Base-by-base conservation (phyloP, 2,888 invertebrate species). In the Fragum fragum region DNA sequence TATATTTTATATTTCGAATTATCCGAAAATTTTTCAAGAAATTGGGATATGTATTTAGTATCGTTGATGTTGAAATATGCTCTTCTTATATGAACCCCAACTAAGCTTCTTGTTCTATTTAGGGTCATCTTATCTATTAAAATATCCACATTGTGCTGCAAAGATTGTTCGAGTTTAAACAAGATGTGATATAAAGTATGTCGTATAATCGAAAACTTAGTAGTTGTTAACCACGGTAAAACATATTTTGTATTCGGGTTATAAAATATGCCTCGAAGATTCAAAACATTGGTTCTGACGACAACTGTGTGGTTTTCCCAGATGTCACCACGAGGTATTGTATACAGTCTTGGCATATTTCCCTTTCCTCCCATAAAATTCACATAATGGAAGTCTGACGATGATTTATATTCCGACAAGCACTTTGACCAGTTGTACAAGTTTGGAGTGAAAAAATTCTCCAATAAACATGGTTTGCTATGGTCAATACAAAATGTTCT, bases 341-440 rank as follows among this genome's bases (percentile, higher is more conserved):
- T 52, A 2, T 5, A 52, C 16, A 52, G 52, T 2, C 5, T 52
- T 52, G 52, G 52, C 52, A 52, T 52, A 21, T 52, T 52, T 2
- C 21, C 21, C 2, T 52, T 52, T 52, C 18, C 16, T 42, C 16
- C 16, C 16, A 16, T 9, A 16, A 11, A 9, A 42, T 42, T 9
- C 42, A 42, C 42, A 16, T 16, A 11, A 42, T 42, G 42, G 16
- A 42, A 11, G 16, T 42, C 42, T 11, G 42, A 11, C 11, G 42
- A 11, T 16, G 16, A 42, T 11, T 42, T 42, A 16, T 42, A 42
- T 11, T 16, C 16, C 9, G 68, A 14, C 6, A 53, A 36, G 42
- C 79, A 79, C 39, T n/a, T 53, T 0, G 29, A 52, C 83, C 83
- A 83, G n/a, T 83, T 66, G 53, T 79, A 79, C 1, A 32, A 1